Conservation (phyloP, 2,113 vertebrate genomes). For the Galbula dea region DNA sequence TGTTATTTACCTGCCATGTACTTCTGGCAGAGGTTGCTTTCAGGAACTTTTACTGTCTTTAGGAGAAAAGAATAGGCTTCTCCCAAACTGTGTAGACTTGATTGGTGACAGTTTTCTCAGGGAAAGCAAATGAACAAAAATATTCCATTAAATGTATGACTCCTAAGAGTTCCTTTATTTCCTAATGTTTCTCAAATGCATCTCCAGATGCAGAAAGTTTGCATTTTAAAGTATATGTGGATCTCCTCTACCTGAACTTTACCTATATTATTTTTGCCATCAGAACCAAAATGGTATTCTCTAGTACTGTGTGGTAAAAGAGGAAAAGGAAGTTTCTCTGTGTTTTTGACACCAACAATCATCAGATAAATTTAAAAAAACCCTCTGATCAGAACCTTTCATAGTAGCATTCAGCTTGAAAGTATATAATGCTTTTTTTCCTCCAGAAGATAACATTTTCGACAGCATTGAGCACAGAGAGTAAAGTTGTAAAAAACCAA, state of each 20-base stretch:
- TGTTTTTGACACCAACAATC: neutral
- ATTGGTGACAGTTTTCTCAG: neutral
- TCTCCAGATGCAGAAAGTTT: neutral
- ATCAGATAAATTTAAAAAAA: neutral
- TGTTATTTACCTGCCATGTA: neutral
- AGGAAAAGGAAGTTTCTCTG: neutral
- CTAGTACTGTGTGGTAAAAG: neutral
- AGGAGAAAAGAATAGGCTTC: neutral
- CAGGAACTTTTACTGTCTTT: neutral
- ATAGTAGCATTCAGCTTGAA: neutral
- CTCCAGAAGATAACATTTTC: neutral
- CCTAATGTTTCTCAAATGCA: neutral
- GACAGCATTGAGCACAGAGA: neutral
- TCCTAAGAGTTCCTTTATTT: neutral
- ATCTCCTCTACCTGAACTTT: neutral
- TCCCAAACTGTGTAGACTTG: neutral
- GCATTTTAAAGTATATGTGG: neutral
- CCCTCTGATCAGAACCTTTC: neutral
- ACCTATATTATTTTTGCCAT: neutral
- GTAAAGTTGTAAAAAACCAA: neutral
- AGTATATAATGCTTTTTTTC: neutral
- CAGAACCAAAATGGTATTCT: neutral
- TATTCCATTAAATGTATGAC: neutral
- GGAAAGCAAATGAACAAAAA: neutral
- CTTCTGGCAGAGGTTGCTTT: neutral